Conservation (phyloP, 2,888 invertebrate genomes). For the Ditula angustiorana region DNA sequence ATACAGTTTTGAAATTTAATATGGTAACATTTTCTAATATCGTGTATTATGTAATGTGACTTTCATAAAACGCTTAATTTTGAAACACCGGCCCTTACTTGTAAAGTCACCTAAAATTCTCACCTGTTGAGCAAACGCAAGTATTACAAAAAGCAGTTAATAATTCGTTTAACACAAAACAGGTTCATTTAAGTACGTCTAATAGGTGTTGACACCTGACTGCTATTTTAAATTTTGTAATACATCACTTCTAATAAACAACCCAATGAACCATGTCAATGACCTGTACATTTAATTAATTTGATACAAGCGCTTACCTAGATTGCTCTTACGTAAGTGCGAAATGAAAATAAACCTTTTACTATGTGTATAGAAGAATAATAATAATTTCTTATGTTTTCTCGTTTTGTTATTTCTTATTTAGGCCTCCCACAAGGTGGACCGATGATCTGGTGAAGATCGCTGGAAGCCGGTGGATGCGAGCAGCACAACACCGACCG, state of each 20-base stretch:
- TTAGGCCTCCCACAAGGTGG: too few species aligned
- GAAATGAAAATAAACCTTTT: constrained; percentile 35
- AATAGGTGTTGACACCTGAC: constrained; percentile 31
- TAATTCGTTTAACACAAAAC: constrained; percentile 1
- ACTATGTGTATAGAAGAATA: too few species aligned
- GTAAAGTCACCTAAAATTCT: background rate
- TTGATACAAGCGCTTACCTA: constrained; percentile 35
- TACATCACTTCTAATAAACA: constrained; percentile 45
- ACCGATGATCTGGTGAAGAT: too few species aligned
- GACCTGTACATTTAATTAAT: constrained; percentile 49
- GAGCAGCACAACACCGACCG: too few species aligned
- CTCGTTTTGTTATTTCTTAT: too few species aligned
- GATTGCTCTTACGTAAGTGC: constrained; percentile 24
- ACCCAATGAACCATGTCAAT: constrained; percentile 43
- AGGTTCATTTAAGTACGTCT: constrained; percentile 12
- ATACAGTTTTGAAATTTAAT: too few species aligned
- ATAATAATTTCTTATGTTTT: too few species aligned
- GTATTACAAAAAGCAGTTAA: constrained; percentile 11
- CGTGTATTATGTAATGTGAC: too few species aligned
- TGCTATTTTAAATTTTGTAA: constrained; percentile 43
- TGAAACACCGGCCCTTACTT: background rate
- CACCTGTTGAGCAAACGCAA: background rate
- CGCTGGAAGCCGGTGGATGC: too few species aligned
- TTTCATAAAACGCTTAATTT: constrained; percentile 13
- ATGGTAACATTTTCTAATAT: too few species aligned